Percentiles rank a stretch among this genome's conserved stretches.
Evolutionary conservation across 2,113 vertebrate species (phyloP).

Genomic region (Myiagra hebetior): DNA sequence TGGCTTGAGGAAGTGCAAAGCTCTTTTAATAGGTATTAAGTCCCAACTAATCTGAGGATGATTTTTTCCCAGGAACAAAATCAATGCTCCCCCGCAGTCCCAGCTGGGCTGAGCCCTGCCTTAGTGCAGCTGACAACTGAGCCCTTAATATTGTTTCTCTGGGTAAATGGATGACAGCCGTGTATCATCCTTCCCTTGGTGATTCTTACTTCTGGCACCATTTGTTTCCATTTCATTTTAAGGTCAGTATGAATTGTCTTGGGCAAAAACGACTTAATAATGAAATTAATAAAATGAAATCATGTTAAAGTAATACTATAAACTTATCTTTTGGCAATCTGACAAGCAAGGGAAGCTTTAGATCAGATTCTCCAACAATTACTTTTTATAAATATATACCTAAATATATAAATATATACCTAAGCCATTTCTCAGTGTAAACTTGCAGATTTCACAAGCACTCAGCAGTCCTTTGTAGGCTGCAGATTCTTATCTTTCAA

Average conservation of each 20-base stretch:
- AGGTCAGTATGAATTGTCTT: conserved; percentile 43
- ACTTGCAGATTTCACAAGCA: background rate
- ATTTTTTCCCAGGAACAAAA: background rate
- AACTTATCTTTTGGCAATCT: background rate
- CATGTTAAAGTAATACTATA: background rate
- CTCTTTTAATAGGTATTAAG: background rate
- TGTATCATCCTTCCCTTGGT: background rate
- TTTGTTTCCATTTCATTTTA: conserved; percentile 48
- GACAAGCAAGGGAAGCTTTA: background rate
- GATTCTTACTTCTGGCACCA: conserved; percentile 39
- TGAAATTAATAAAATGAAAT: conserved; percentile 17
- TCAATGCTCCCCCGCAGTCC: background rate
- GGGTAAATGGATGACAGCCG: background rate
- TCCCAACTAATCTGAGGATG: background rate
- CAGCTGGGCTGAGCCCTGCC: background rate
- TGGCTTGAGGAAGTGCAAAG: background rate
- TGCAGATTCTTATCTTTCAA: background rate
- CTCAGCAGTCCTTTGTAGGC: background rate
- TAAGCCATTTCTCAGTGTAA: background rate
- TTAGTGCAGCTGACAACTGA: background rate
- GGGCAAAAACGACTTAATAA: conserved; percentile 33
- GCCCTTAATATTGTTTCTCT: background rate
- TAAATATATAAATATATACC: too few species aligned
- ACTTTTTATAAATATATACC: background rate
- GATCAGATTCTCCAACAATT: conserved; percentile 7